Evolutionary conservation across 2,888 invertebrate species (phyloP).

Genomic region (Drosophila anomelani): DNA sequence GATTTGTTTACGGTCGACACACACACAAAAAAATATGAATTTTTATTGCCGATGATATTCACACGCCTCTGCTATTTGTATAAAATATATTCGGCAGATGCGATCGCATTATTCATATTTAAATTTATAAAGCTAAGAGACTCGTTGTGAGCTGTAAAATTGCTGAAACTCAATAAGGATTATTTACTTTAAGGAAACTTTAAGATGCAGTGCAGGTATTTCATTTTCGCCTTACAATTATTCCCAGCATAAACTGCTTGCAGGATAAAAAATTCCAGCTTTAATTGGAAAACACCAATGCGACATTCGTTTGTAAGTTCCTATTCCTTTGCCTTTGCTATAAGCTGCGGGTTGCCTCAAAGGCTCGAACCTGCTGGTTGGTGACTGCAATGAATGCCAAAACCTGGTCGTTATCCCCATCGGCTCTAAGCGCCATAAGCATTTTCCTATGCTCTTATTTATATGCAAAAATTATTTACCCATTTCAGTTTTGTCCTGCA

Average conservation of each 20-base stretch:
- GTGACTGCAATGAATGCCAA: constrained; percentile 13
- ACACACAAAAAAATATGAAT: constrained; percentile 7
- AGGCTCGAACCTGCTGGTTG: constrained; percentile 21
- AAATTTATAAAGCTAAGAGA: background rate
- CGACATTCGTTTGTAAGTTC: constrained; percentile 7
- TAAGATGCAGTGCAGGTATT: background rate
- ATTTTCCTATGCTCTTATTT: constrained; percentile 31
- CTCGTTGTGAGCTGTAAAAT: background rate
- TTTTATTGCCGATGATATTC: constrained; percentile 26
- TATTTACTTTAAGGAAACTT: background rate
- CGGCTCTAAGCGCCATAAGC: constrained; percentile 17
- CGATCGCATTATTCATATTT: constrained; percentile 12
- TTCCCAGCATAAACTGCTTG: background rate
- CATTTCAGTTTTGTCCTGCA: constrained; percentile 33
- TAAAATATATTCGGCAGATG: constrained; percentile 23
- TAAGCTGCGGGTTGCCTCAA: constrained; percentile 27
- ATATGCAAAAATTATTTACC: constrained; percentile 37
- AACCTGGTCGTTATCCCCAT: constrained; percentile 11
- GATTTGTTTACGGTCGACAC: constrained; percentile 29
- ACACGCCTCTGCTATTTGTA: constrained; percentile 8
- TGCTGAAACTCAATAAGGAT: background rate
- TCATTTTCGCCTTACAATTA: background rate
- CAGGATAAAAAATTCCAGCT: background rate
- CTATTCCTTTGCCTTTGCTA: background rate
- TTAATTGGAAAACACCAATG: constrained; percentile 15